Base-by-base conservation (phyloP, 1,140 invertebrate species). In the Leptoteleia sp. region DNA sequence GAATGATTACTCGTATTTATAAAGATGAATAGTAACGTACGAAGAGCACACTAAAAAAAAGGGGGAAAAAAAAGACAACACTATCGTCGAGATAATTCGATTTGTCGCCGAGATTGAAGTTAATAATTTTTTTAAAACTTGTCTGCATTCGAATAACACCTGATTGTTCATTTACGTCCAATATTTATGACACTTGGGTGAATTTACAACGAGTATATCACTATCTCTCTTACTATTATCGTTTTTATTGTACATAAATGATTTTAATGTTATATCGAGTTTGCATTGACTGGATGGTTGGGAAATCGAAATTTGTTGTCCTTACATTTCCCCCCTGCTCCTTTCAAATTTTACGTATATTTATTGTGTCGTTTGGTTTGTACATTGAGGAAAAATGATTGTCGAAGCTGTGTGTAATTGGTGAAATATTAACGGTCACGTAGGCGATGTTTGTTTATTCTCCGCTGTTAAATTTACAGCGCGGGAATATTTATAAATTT, bases 401-500 rank as follows among this genome's bases (percentile, higher is more conserved):
- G 11, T 29, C 5, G 0, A 12, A 8, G 12, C 7, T 4, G 17
- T 17, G 12, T 3, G 42, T 48, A n/a, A n/a, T 62, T 29, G 37
- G 13, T 12, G 52, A 57, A 57, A 52, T 35, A 52, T 54, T 61
- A 35, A 73, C 9, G 40, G 16, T 25, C 15, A 42, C 15, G 15
- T 35, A 16, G 45, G 17, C 13, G 29, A 29, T 48, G 45, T 62
- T 64, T 73, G 50, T 73, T 55, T 64, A 48, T 72, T 40, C 17
- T 29, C 9, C 17, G 19, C 4, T 11, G 35, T 35, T 29, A 33
- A n/a, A 73, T 73, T 64, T 47, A 50, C 16, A 19, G 38, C n/a
- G 37, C 3, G 7, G 7, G 42, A 59, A 42, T 75, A 75, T 65
- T 65, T 48, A 75, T 65, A 54, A 50, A 43, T 65, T 40, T 55